Base-by-base conservation (phyloP, 2,113 vertebrate species). In the Polyodon spathula region DNA sequence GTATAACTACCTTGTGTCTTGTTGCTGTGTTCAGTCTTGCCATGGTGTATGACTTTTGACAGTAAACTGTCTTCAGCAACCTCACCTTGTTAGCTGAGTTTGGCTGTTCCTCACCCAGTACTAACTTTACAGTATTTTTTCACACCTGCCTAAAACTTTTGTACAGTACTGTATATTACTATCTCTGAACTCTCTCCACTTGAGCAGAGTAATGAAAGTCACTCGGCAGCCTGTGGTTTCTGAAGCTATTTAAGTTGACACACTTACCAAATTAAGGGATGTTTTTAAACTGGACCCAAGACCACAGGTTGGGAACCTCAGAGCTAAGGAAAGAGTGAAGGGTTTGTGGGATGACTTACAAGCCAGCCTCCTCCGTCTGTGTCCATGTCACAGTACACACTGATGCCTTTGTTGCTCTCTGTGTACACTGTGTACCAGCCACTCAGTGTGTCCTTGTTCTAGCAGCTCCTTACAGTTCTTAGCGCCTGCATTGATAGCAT, bases 311-410 rank as follows among this genome's bases (percentile, higher is more conserved):
- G 15, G 8, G 15, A 58, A 8, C 15, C 4, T 58, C 15, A 2
- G 4, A 38, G 8, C 37, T 2, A 37, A 7, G 4, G 27, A 5
- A 4, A 9, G 1, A 50, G 6, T 54, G 15, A 42, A 7, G 11
- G 8, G 7, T 4, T 37, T 37, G 4, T 40, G 42, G 17, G 59
- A 38, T 39, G 10, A n/a, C 78, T 0, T 74, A 73, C 3, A 27
- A 27, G 3, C 27, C 27, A 27, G 27, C 27, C 27, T 27, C 27
- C 27, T 27, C 27, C 27, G 27, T 77, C 75, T 0, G 74, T 85
- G 70, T 66, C 81, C 83, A 85, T 85, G 61, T 85, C 83, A 15
- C 83, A 84, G 69, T 78, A 84, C 50, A 85, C 83, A 0, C 77
- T 81, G 59, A 85, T 75, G 0, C 81, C 78, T 1, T 70, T 76